Percentiles rank a stretch among this genome's conserved stretches.
Conservation (phyloP, 1,140 invertebrate species). For the Glossosoma conforme region DNA sequence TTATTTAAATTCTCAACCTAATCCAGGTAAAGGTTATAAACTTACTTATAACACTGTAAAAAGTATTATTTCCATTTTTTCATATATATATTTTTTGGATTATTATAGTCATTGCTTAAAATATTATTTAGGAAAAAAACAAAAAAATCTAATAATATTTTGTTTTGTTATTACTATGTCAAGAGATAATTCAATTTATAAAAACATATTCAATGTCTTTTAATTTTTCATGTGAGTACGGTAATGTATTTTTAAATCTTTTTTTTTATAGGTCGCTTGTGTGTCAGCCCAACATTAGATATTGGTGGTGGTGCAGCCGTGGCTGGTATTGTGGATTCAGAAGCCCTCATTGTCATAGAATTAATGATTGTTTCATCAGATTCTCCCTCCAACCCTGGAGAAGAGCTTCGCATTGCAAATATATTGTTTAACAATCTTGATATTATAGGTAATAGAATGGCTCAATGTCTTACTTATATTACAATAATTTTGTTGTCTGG, state of each 20-base stretch:
- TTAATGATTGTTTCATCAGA: conserved; percentile 65
- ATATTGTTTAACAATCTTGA: conserved; percentile 93
- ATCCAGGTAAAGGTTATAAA: conserved; percentile 31
- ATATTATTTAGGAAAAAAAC: not conserved
- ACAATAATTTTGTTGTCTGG: not conserved
- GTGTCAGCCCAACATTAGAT: conserved; percentile 23
- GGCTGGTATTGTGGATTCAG: conserved; percentile 56
- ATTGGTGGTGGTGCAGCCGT: conserved; percentile 8
- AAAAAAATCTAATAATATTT: too few species aligned
- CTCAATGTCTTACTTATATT: not conserved
- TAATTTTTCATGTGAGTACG: too few species aligned
- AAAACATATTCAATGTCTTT: too few species aligned
- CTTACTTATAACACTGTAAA: not conserved
- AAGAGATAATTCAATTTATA: too few species aligned
- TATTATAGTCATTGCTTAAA: not conserved
- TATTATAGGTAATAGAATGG: conserved; percentile 65
- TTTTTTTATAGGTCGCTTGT: conserved; percentile 16
- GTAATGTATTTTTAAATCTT: not conserved
- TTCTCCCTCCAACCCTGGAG: conserved; percentile 44
- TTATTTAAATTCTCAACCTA: conserved; percentile 40
- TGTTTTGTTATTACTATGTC: too few species aligned
- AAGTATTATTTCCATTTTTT: not conserved
- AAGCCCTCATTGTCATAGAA: conserved; percentile 83
- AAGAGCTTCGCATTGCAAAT: conserved; percentile 71
- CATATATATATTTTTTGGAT: not conserved